Evolutionary conservation across 1,140 invertebrate species (phyloP).

Genomic region (Pararge aegeria): DNA sequence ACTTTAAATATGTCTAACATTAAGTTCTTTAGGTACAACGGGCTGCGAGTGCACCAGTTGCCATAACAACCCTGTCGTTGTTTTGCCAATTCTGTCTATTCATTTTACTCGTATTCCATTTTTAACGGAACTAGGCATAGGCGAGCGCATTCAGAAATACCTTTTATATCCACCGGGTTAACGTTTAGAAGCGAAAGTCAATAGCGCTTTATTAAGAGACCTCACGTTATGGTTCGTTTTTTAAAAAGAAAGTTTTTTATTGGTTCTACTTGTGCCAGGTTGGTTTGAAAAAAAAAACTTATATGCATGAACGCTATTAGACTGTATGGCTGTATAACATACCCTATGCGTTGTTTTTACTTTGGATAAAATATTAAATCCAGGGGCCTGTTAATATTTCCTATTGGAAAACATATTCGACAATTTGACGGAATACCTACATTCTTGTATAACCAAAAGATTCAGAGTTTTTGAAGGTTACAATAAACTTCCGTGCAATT

Average conservation of each 20-base stretch:
- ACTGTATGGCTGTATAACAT: not conserved
- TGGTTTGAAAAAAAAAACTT: constrained; percentile 15
- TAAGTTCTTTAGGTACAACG: too few relatives aligned
- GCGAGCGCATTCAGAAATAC: constrained; percentile 38
- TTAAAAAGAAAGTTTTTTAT: constrained; percentile 32
- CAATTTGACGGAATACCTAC: not conserved
- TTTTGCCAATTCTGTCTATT: constrained; percentile 70
- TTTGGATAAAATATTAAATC: not conserved
- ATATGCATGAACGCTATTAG: not conserved
- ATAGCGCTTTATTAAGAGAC: constrained; percentile 41
- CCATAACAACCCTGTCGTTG: constrained; percentile 62
- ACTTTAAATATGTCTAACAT: too few relatives aligned
- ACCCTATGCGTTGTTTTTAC: not conserved
- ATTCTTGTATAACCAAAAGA: too few relatives aligned
- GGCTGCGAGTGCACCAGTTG: constrained; percentile 49
- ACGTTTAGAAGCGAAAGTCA: constrained; percentile 35
- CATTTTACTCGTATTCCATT: constrained; percentile 48
- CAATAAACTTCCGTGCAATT: too few relatives aligned
- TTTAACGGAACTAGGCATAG: constrained; percentile 31
- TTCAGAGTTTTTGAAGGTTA: too few relatives aligned
- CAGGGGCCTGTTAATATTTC: not conserved
- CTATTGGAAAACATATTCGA: not conserved
- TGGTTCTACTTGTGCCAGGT: constrained; percentile 84
- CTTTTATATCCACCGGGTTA: constrained; percentile 35
- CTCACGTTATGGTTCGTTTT: constrained; percentile 32